Evolutionary conservation across 2,797 vertebrate genomes (phyloP), one percentile per base, ranked within the genome.

Genomic region (Gorsachius magnificus): DNA sequence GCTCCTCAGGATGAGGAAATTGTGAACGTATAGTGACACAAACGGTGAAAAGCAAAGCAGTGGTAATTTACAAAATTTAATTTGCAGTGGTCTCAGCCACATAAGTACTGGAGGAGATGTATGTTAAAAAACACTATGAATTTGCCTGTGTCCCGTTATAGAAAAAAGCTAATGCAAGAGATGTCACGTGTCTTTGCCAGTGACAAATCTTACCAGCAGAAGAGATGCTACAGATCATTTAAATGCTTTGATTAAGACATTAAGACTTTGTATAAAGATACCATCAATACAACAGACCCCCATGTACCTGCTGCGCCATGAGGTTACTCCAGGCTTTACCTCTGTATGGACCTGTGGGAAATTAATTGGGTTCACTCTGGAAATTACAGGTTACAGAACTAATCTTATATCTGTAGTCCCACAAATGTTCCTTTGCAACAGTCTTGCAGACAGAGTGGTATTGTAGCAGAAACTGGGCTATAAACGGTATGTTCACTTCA

Each of bases 41-140:
- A 61, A 78, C 87, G 35, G 46, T 83, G 83, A 84, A 95, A 95
- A 95, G 76, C 77, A 92, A 70, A 90, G 57, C 61, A 71, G 63
- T 63, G 69, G 65, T 86, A 65, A 91, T 77, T 85, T 81, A 53
- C 50, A n/a, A 71, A 89, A 80, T 94, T 79, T 93, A 85, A 93
- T 95, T 91, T 92, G 57, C 29, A 9, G 46, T 85, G 68, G 43
- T 94, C 87, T 94, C 51, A 65, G 50, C 28, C 75, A 56, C 60
- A 15, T 56, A 71, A 64, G 20, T 80, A 57, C 64, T 81, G 64
- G 26, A 61, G 41, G 41, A 91, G 64, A 33, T 85, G 31, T 78
- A 48, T 60, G 54, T 83, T 85, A 71, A 96, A 89, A 45, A 90
- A 77, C 35, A 7, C 38, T 83, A 38, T 88, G 90, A 90, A 94